Percentiles rank a stretch among this genome's conserved stretches.
phyloP scores from a whole-genome alignment of 2,113 vertebrate species.

The Neotoma lepida region DNA sequence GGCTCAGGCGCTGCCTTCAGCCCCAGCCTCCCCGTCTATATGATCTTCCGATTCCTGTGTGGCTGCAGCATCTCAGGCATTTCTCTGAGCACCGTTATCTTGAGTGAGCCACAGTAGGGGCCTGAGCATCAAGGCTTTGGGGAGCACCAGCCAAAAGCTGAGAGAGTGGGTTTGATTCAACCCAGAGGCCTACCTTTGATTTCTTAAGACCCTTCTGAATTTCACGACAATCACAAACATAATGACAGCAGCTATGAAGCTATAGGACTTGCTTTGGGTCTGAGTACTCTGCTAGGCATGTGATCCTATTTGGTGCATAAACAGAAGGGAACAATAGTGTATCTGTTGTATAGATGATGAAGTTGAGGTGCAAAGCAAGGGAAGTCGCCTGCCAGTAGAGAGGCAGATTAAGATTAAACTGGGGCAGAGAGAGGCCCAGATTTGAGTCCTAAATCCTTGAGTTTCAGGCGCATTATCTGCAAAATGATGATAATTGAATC shows the following conservation, averaged over 20 bases:
- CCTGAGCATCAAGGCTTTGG: neutral
- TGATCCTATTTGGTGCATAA: rapidly evolving
- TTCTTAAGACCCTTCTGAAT: neutral
- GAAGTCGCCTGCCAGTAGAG: neutral
- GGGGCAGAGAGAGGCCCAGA: neutral
- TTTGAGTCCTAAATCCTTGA: neutral
- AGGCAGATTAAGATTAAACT: neutral
- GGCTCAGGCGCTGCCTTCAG: slow-evolving; percentile 88
- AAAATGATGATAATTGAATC: neutral
- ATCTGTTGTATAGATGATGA: neutral
- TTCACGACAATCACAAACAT: too few species aligned
- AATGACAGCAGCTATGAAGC: neutral
- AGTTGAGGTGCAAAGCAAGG: neutral
- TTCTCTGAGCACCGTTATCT: slow-evolving; percentile 87
- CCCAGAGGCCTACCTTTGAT: neutral
- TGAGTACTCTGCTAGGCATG: neutral
- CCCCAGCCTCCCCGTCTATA: slow-evolving; percentile 83
- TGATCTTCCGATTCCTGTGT: slow-evolving; percentile 87
- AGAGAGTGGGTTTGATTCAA: neutral
- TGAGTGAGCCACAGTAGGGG: slow-evolving; percentile 84
- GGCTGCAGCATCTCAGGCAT: slow-evolving; percentile 89
- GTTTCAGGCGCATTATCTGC: neutral
- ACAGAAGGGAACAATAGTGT: too few species aligned
- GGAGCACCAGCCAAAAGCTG: neutral
- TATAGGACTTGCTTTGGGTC: neutral